Evolutionary conservation across 2,113 vertebrate species (phyloP), one percentile per base, ranked within the genome.

Genomic region (Pollimyrus isidori): DNA sequence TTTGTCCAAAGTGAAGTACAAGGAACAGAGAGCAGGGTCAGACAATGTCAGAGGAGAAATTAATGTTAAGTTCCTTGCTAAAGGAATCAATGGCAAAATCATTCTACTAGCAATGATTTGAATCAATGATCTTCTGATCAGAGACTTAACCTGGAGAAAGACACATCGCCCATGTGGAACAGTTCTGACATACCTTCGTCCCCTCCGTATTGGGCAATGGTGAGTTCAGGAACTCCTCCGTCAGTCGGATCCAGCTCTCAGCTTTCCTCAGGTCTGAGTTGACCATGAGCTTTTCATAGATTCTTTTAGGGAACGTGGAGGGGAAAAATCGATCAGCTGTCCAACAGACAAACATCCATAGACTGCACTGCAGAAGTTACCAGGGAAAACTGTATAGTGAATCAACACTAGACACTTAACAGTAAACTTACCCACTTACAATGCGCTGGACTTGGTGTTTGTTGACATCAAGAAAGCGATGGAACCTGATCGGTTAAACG

Each of bases 191-290:
- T 92, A 99, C 98, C 96, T 98, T 97, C 56, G 93, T 91, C 94
- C 95, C 97, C 89, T 97, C 96, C 88, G 94, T 92, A 69, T 93
- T 95, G 0, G 96, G 96, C 82, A 99, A 96, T 0, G 97, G 95
- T 0, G 96, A 96, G 90, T 95, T 96, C 88, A 99, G 95, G 94
- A 99, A 99, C 90, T 98, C 96, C 23, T 97, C 95, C 35, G 97
- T 99, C 91, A 99, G 93, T 86, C 95, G 96, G 91, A 93, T 96
- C 98, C 98, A 99, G 91, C 97, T 99, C 91, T 95, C 96, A 85
- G 98, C 98, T 96, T 98, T 99, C 92, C 93, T 94, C 89, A 98
- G 92, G 91, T 99, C 98, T 30, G 98, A 99, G 94, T 99, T 98
- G 90, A 99, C 94, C 95, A 97, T 92, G 80, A 99, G 95, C 92